Evolutionary conservation across 2,113 vertebrate species (phyloP).

Genomic region (Tringa solitaria): DNA sequence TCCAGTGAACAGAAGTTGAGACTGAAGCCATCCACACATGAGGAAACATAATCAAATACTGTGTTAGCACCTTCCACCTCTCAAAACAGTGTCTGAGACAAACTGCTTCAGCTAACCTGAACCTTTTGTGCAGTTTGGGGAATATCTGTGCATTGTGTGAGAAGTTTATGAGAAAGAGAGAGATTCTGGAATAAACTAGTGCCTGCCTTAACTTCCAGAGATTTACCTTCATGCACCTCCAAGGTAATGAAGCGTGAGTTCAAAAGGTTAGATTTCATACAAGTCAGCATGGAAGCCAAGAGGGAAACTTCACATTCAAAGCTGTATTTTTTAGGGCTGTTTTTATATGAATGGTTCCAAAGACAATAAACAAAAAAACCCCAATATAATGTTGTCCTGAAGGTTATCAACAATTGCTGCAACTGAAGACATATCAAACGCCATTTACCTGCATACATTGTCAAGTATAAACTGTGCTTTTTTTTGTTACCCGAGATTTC

Average conservation of each 20-base stretch:
- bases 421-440: neutral
- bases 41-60: neutral
- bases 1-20: neutral
- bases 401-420: neutral
- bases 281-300: neutral
- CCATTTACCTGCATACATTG: neutral
- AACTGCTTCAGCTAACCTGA: neutral
- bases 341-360: neutral
- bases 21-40: neutral
- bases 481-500: neutral
- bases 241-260: neutral
- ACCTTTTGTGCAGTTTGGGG: neutral
- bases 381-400: neutral
- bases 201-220: neutral
- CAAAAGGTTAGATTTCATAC: constrained; percentile 4
- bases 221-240: neutral
- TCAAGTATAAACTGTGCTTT: neutral
- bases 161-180: neutral
- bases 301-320: neutral
- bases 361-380: neutral
- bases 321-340: neutral
- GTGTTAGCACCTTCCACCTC: neutral
- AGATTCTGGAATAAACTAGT: neutral
- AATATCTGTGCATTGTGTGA: neutral
- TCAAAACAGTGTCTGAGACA: neutral